A percentile compares a stretch with the other conserved stretches of the same genome.
Conservation (phyloP, 2,888 invertebrate species). For the Ptychoptera albimana region DNA sequence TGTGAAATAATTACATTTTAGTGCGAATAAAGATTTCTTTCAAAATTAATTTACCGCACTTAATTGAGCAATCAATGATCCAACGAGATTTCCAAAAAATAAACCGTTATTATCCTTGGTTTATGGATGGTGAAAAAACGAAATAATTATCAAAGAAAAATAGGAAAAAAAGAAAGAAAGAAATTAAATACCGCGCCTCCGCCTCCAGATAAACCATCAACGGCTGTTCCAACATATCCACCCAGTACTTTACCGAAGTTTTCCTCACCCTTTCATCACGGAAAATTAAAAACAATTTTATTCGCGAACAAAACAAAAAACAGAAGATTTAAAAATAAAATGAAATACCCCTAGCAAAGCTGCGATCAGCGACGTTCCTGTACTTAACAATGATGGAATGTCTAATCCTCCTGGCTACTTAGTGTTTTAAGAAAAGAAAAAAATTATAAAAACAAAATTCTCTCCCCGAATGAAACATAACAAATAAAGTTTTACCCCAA, state of each 20-base stretch:
- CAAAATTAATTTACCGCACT: conserved; percentile 22
- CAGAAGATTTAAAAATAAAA: not conserved
- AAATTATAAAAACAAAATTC: conserved; percentile 1
- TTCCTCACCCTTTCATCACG: conserved; percentile 18
- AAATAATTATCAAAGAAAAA: no score
- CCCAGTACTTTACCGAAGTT: conserved; percentile 29
- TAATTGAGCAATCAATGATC: conserved; percentile 25
- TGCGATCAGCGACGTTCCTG: conserved; percentile 23
- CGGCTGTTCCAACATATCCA: conserved; percentile 24
- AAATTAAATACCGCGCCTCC: conserved; percentile 25
- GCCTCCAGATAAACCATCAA: conserved; percentile 29
- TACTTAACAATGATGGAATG: conserved; percentile 22
- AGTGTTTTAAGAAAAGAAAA: not conserved
- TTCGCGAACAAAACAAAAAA: not conserved
- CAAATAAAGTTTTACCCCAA: conserved; percentile 22
- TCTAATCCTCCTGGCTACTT: conserved; percentile 27
- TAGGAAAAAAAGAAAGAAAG: conserved; percentile 1
- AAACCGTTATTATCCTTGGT: conserved; percentile 26
- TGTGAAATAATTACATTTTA: not conserved
- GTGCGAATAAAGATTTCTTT: not conserved
- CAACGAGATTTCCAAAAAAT: conserved; percentile 28
- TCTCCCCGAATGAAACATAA: not conserved
- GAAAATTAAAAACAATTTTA: not conserved
- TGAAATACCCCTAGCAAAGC: conserved; percentile 21
- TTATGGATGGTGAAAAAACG: no score